Percentiles rank a stretch among this genome's conserved stretches.
Conservation (phyloP, 2,797 vertebrate species). For the Gorsachius magnificus region DNA sequence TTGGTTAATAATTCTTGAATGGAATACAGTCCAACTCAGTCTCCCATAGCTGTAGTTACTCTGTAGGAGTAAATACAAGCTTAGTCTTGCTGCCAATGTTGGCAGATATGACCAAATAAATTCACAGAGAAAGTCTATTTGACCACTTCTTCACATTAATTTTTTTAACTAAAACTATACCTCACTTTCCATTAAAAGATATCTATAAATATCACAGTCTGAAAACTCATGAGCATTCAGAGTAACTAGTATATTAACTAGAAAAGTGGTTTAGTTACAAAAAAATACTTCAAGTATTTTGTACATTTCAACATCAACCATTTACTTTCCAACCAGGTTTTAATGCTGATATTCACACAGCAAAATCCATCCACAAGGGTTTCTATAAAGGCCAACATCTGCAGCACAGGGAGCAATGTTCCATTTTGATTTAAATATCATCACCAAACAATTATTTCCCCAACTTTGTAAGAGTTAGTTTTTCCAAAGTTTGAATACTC, state of each 20-base stretch:
- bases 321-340: constrained; percentile 23
- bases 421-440: constrained; percentile 65
- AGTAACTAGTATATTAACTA: neutral
- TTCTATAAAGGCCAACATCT: constrained; percentile 61
- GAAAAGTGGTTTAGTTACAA: neutral
- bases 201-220: constrained; percentile 22
- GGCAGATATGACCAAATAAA: constrained; percentile 46
- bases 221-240: neutral
- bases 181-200: neutral
- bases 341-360: constrained; percentile 33
- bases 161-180: constrained; percentile 19
- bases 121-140: constrained; percentile 16
- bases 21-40: constrained; percentile 12
- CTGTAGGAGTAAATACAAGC: constrained; percentile 49
- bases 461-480: constrained; percentile 46
- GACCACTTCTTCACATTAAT: constrained; percentile 3
- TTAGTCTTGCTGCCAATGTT: constrained; percentile 5
- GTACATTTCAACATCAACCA: neutral
- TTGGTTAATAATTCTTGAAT: constrained; percentile 48
- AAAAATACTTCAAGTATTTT: neutral
- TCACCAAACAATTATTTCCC: constrained; percentile 23
- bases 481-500: constrained; percentile 42
- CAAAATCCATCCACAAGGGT: constrained; percentile 21
- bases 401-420: constrained; percentile 37
- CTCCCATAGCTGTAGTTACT: constrained; percentile 51